A percentile compares a stretch with the other conserved stretches of the same genome.
These are phyloP conservation scores for Arothron firmamentum DNA, from an alignment of 2,113 vertebrate species.

Conservation along the genomic window DNA sequence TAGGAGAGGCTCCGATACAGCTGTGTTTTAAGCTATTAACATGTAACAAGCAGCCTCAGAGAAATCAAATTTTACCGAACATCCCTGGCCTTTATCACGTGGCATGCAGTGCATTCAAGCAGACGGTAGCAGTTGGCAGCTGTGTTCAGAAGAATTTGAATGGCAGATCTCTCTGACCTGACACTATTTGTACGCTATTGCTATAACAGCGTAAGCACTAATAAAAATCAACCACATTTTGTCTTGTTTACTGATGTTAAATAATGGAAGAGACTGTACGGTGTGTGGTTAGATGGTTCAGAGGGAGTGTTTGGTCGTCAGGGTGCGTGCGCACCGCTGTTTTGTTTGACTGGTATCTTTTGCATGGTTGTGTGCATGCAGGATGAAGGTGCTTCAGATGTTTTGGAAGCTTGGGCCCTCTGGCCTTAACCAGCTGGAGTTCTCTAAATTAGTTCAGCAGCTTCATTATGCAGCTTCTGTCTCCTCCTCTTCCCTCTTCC, in stretches of 20 bases:
- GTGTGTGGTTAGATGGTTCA: neutral
- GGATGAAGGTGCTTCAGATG: slow-evolving; percentile 58
- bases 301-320: neutral
- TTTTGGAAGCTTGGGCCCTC: slow-evolving; percentile 81
- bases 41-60: slow-evolving; percentile 48
- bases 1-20: slow-evolving; percentile 56
- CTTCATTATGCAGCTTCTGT: slow-evolving; percentile 84
- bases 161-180: slow-evolving; percentile 5
- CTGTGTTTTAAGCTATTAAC: slow-evolving; percentile 59
- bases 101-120: slow-evolving; percentile 34
- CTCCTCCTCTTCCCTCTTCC: slow-evolving; percentile 26
- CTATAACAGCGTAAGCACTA: slow-evolving; percentile 9
- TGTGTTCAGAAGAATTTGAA: slow-evolving; percentile 17
- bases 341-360: slow-evolving; percentile 10
- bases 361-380: slow-evolving; percentile 30
- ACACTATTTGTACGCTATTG: slow-evolving; percentile 13
- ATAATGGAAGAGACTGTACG: too few species aligned
- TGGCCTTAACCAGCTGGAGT: slow-evolving; percentile 92
- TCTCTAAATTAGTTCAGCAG: slow-evolving; percentile 85
- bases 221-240: too few species aligned
- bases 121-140: slow-evolving; percentile 35
- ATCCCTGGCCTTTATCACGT: slow-evolving; percentile 10
- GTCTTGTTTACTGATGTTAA: too few species aligned
- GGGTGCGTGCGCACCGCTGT: slow-evolving; percentile 2
- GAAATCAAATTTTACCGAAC: slow-evolving; percentile 55